Conservation (phyloP, 2,797 vertebrate species). For the Etheostoma nigrum region DNA sequence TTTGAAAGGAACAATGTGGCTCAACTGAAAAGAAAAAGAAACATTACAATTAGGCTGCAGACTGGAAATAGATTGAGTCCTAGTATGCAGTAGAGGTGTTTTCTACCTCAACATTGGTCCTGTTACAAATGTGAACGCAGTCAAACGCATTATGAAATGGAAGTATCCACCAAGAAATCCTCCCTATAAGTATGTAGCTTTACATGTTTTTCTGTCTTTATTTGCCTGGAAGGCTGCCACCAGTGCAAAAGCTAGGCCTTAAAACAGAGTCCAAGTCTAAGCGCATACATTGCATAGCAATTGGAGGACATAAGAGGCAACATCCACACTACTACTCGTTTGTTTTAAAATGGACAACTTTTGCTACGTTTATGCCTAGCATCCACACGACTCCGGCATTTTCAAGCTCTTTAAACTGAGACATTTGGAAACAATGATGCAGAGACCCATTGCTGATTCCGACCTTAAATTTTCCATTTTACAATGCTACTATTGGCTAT, state of each 20-base stretch:
- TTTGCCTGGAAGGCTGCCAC: constrained; percentile 11
- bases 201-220: neutral
- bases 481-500: no score
- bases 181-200: constrained; percentile 9
- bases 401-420: no score
- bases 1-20: constrained; percentile 1
- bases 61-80: neutral
- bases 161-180: constrained; percentile 28
- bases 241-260: neutral
- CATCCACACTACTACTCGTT: no score
- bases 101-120: neutral
- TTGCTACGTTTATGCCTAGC: no score
- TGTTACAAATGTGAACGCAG: neutral
- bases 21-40: neutral
- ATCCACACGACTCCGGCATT: no score
- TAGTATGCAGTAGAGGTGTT: neutral
- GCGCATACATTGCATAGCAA: constrained; percentile 40
- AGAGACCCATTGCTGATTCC: no score
- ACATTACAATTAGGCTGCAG: neutral
- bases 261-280: constrained; percentile 3
- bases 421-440: no score
- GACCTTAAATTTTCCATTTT: no score
- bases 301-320: constrained; percentile 15
- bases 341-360: no score
- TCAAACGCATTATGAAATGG: constrained; percentile 36